Base-by-base conservation (phyloP, 2,797 vertebrate genomes). In the Parotocinclus haroldoi region DNA sequence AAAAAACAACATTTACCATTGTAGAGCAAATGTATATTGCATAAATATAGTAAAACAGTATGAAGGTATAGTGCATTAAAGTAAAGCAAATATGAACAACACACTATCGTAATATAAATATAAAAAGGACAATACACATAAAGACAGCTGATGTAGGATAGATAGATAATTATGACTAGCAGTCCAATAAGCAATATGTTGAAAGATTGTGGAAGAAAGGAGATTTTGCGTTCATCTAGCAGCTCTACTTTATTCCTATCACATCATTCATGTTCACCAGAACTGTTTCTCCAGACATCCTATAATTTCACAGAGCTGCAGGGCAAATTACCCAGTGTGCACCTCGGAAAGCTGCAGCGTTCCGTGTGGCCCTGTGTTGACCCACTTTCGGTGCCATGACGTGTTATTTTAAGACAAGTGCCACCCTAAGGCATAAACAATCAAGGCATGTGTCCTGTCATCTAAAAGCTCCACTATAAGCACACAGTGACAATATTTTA, bases 321-420 rank as follows among this genome's bases (percentile, higher is more conserved):
- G 79, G 80, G 71, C 64, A 79, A 78, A 81, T 79, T 50, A 81
- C 79, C 82, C 84, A 82, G 12, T 78, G 84, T 87, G 85, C 80
- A 83, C 74, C 64, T 65, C 79, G n/a, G 17, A 68, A 79, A 78
- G 76, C 73, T 71, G 55, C 72, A 74, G 71, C 55, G 38, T 75
- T 27, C 46, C 72, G 59, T 55, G 55, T 14, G 68, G 68, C 80
- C 77, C 68, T 60, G 82, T 71, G 65, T 69, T 88, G 86, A 88
- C 87, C 87, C 81, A 88, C 62, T 88, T 86, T 76, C 55, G 50
- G 54, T 66, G 48, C 18, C n/a, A 62, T n/a, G 12, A 14, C 78
- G 62, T 75, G 80, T 84, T 87, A 85, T 87, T 89, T 87, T 84
- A 73, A 76, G 81, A 66, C 58, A 69, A 61, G 44, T 50, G 63